Evolutionary conservation across 2,888 invertebrate genomes (phyloP), one percentile per base, ranked within the genome.

Genomic region (Pachycephus smyrnensis): DNA sequence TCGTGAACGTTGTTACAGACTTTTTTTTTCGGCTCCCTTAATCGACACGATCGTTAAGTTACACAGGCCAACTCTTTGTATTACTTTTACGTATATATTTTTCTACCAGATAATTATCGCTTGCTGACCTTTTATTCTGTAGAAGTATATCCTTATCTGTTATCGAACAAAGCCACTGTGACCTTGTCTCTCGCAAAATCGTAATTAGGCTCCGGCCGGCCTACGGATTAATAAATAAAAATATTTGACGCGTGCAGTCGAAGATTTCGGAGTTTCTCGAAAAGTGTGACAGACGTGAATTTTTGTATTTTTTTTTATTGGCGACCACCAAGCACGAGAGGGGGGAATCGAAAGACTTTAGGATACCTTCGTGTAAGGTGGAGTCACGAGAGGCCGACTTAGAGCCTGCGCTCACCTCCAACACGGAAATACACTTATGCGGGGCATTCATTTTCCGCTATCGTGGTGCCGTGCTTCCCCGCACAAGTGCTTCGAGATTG

Each of bases 311-410:
- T 12, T 71, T 31, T 31, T 31, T 71, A 31, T 71, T 23, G n/a
- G 32, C 12, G 4, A 32, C 71, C 31, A 23, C 71, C 31, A 31
- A 71, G 71, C 33, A 71, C 9, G 1, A 23, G 23, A 23, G 71
- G 33, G 88, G 88, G 87, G 86, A 88, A 90, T 90, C 89, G 89
- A 88, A 89, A 89, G 90, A 89, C 90, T 86, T 81, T 76, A 87
- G 89, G 78, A 79, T 75, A 77, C 76, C 77, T 75, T 78, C 77
- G 77, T 77, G 79, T 80, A 80, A 77, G 75, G 75, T 76, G 81
- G 76, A 88, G 87, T 88, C 89, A 86, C 89, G 89, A 88, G 88
- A 89, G 86, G 84, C 86, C 86, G 32, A 31, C 71, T 71, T 71
- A 71, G 71, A 55, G 55, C 55, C 71, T 71, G 71, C 71, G 32